These are phyloP conservation scores for Rhaphigaster nebulosa DNA, from an alignment of 2,888 invertebrate species.

Conservation along the genomic window DNA sequence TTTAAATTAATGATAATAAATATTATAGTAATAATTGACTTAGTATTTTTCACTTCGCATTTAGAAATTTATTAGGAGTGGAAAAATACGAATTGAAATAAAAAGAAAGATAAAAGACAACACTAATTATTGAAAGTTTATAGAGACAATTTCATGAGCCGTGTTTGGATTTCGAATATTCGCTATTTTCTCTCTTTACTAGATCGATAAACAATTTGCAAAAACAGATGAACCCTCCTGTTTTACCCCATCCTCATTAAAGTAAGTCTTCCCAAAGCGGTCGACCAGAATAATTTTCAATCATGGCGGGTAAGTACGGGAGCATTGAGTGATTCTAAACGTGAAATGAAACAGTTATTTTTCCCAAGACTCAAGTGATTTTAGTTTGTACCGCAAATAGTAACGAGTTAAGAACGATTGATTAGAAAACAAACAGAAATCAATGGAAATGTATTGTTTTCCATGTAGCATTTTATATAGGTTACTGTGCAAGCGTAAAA, in stretches of 20 bases:
- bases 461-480: too few species aligned
- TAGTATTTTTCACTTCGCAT: too few species aligned
- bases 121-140: background rate
- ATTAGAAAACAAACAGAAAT: background rate
- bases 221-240: conserved; percentile 14
- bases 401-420: background rate
- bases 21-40: too few species aligned
- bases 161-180: background rate
- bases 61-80: too few species aligned
- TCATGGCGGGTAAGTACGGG: background rate
- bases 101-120: background rate
- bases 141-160: background rate
- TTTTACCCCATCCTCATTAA: background rate
- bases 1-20: too few species aligned
- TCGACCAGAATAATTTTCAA: conserved; percentile 4
- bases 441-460: too few species aligned
- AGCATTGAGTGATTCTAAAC: background rate
- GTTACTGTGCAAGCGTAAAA: too few species aligned
- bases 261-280: conserved; percentile 9
- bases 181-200: background rate
- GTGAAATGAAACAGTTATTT: background rate
- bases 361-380: background rate
- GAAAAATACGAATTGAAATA: too few species aligned
- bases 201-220: conserved; percentile 14
- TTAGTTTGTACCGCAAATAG: background rate